A percentile compares a stretch with the other conserved stretches of the same genome.
Evolutionary conservation across 2,888 invertebrate genomes (phyloP).

Genomic region (Bombylius major): DNA sequence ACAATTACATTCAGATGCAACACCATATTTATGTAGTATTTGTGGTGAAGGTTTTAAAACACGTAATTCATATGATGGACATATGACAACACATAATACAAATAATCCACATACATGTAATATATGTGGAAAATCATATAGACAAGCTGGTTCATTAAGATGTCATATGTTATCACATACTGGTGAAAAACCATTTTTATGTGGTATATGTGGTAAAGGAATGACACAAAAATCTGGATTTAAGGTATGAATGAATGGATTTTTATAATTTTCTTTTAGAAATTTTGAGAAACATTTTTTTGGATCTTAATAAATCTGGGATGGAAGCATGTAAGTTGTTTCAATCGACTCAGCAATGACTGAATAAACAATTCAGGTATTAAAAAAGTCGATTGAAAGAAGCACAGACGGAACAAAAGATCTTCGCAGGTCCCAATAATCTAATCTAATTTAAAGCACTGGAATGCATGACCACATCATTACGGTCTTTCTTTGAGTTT

Average conservation of each 20-base stretch:
- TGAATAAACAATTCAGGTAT: no score
- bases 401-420: no score
- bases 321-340: no score
- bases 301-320: no score
- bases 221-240: slow-evolving; percentile 35
- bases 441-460: no score
- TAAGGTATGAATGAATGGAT: slow-evolving; percentile 17
- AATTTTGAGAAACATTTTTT: not conserved
- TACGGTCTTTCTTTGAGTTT: no score
- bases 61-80: slow-evolving; percentile 33
- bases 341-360: no score
- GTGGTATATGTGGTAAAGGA: slow-evolving; percentile 32
- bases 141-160: slow-evolving; percentile 31
- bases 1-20: slow-evolving; percentile 32
- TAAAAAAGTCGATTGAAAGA: no score
- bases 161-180: slow-evolving; percentile 29
- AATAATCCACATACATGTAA: slow-evolving; percentile 32
- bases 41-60: slow-evolving; percentile 35
- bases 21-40: slow-evolving; percentile 28
- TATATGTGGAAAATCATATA: slow-evolving; percentile 29
- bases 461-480: no score
- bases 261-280: not conserved
- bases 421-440: no score
- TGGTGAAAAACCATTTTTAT: slow-evolving; percentile 31
- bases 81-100: slow-evolving; percentile 28